Percentiles rank a stretch among this genome's conserved stretches.
phyloP scores from a whole-genome alignment of 2,888 invertebrate species.

The Clitarchus hookeri region DNA sequence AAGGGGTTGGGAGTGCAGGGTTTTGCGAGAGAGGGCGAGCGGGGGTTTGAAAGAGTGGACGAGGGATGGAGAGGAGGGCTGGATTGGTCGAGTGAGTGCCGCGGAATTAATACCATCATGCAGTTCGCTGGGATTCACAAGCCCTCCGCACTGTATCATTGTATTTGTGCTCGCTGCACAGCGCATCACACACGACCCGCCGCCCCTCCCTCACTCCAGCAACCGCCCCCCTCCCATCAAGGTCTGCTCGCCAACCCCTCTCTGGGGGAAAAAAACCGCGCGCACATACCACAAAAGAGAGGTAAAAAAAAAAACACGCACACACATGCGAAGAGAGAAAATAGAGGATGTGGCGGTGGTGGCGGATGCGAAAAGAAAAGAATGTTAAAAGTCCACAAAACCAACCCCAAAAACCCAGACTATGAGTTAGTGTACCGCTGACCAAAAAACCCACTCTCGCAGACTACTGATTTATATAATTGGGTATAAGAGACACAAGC shows the following conservation, averaged over 20 bases:
- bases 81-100: constrained; percentile 25
- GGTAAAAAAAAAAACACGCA: constrained; percentile 20
- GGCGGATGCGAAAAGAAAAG: constrained; percentile 15
- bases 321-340: constrained; percentile 22
- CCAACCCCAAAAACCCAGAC: constrained; percentile 22
- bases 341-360: constrained; percentile 18
- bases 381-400: constrained; percentile 28
- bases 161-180: constrained; percentile 33
- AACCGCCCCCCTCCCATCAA: not conserved
- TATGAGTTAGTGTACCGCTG: constrained; percentile 21
- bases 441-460: constrained; percentile 19
- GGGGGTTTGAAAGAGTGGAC: not conserved
- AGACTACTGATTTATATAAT: constrained; percentile 26
- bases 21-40: not conserved
- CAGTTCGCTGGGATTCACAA: constrained; percentile 24
- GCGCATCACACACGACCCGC: constrained; percentile 15
- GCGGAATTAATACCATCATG: constrained; percentile 27
- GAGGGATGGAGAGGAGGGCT: not conserved
- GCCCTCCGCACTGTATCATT: constrained; percentile 33
- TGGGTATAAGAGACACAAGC: constrained; percentile 24
- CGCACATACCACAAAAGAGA: constrained; percentile 24
- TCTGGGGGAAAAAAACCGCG: constrained; percentile 20
- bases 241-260: not conserved
- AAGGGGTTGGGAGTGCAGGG: not conserved
- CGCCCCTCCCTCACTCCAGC: not conserved